Conservation (phyloP, 2,797 vertebrate genomes). For the Mormyrops boulengeri region DNA sequence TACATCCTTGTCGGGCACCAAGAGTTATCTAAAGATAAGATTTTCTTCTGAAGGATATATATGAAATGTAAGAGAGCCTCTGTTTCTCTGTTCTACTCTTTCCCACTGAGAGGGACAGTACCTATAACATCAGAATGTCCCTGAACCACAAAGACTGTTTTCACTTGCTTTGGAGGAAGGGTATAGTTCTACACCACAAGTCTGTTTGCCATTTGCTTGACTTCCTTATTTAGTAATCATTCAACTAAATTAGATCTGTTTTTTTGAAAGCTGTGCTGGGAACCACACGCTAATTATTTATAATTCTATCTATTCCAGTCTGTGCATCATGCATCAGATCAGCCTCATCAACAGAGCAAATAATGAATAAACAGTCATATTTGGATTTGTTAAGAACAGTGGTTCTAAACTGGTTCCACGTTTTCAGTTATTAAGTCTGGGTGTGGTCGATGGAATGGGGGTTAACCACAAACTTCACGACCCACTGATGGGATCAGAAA, state of each 20-base stretch:
- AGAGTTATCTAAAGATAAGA: neutral
- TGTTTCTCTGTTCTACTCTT: neutral
- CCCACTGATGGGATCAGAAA: neutral
- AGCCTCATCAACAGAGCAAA: neutral
- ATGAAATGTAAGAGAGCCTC: neutral
- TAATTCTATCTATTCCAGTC: slow-evolving; percentile 1
- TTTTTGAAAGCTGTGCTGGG: neutral
- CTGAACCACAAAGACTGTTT: neutral
- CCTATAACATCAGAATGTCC: neutral
- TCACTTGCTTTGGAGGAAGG: neutral
- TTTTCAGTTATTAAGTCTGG: neutral
- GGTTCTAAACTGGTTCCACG: neutral
- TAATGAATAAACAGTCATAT: neutral
- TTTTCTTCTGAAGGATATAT: neutral
- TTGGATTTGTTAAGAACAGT: neutral
- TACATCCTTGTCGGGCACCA: neutral
- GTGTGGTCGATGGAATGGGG: neutral
- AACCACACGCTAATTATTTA: neutral
- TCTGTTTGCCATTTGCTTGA: neutral
- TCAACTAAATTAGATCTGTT: neutral
- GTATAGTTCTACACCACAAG: neutral
- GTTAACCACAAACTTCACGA: neutral
- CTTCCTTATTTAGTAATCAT: neutral
- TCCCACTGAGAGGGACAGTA: neutral
- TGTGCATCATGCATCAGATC: neutral